A percentile compares a stretch with the other conserved stretches of the same genome.
Evolutionary conservation across 2,113 vertebrate species (phyloP).

Genomic region (Meriones unguiculatus): DNA sequence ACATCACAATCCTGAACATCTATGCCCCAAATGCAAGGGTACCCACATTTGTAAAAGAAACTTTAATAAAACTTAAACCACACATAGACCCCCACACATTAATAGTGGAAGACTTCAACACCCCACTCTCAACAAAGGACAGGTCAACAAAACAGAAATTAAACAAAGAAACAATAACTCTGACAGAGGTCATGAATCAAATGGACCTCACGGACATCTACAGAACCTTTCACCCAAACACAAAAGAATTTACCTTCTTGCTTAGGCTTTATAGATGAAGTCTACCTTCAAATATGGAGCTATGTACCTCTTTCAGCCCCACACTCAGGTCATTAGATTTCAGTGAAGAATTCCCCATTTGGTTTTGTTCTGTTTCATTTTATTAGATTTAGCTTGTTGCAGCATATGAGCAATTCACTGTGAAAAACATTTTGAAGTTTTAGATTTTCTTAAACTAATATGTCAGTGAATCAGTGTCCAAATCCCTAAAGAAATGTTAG

Average conservation of each 20-base stretch:
- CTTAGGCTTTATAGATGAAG: not conserved
- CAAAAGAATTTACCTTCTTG: not conserved
- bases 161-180: too few species aligned
- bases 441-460: not conserved
- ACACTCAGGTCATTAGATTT: not conserved
- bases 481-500: not conserved
- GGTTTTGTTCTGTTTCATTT: not conserved
- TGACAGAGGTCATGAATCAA: too few species aligned
- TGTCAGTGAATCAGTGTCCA: not conserved
- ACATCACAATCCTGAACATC: too few species aligned
- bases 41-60: too few species aligned
- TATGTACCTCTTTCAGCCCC: not conserved
- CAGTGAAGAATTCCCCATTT: not conserved
- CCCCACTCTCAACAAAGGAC: too few species aligned
- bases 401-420: not conserved
- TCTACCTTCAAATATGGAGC: not conserved
- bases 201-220: too few species aligned
- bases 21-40: too few species aligned
- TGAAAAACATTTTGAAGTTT: not conserved
- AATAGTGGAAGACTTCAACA: too few species aligned
- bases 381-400: not conserved
- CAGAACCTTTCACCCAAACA: too few species aligned
- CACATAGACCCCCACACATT: too few species aligned
- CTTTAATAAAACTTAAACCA: too few species aligned
- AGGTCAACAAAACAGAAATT: too few species aligned